A percentile compares a stretch with the other conserved stretches of the same genome.
Conservation (phyloP, 2,113 vertebrate genomes). For the Aix galericulata region DNA sequence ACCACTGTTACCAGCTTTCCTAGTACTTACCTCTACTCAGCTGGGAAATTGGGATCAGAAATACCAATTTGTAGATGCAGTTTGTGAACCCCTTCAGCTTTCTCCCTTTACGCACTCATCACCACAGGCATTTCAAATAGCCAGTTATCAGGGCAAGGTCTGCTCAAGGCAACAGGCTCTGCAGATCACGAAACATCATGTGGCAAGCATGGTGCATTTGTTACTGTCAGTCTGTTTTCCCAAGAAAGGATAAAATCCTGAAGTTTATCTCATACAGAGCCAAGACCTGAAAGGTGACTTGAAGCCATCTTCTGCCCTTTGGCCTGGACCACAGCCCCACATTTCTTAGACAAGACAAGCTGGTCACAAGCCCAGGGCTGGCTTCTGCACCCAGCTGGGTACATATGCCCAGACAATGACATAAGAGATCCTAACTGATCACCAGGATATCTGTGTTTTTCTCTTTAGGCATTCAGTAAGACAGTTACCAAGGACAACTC, state of each 20-base stretch:
- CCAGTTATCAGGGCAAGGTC: background rate
- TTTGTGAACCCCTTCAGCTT: background rate
- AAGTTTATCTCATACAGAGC: background rate
- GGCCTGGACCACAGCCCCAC: fast-evolving
- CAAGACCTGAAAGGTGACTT: background rate
- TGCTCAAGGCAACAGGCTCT: background rate
- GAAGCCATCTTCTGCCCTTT: background rate
- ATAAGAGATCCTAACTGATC: background rate
- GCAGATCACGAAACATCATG: background rate
- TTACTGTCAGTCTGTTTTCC: background rate
- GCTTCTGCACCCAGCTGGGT: background rate
- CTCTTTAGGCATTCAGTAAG: constrained; percentile 80
- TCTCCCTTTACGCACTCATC: background rate
- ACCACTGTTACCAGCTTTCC: background rate
- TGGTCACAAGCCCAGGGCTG: background rate
- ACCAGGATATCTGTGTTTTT: background rate
- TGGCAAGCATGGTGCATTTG: background rate
- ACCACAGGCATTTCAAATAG: background rate
- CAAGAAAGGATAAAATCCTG: background rate
- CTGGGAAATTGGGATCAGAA: background rate
- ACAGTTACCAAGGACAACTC: constrained; percentile 82
- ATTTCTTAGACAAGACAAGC: background rate
- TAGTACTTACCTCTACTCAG: background rate
- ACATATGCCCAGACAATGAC: fast-evolving
- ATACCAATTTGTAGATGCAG: background rate